These are phyloP conservation scores for Montipora foliosa DNA, from an alignment of 64 coral and sea anemone genomes.

Conservation along the genomic window DNA sequence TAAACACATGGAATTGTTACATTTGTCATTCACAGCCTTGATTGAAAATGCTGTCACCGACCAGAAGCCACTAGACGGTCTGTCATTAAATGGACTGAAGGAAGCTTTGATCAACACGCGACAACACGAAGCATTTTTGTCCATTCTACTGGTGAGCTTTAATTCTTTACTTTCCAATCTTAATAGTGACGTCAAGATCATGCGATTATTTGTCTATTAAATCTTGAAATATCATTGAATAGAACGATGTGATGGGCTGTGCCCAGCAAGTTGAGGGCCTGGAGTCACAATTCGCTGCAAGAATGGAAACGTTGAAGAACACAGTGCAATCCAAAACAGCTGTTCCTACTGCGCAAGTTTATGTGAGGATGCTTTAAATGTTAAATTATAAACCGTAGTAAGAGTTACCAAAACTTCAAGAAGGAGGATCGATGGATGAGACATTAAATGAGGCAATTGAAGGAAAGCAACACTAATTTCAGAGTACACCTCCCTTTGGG, in stretches of 20 bases:
- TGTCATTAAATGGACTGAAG: slow-evolving; percentile 60
- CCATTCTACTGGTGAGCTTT: slow-evolving; percentile 86
- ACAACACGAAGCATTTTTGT: slow-evolving; percentile 97
- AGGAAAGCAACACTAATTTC: background rate
- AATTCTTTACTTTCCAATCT: background rate
- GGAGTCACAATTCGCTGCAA: slow-evolving; percentile 89
- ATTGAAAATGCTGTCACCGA: slow-evolving; percentile 54
- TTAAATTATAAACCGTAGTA: background rate
- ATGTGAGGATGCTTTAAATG: slow-evolving; percentile 67
- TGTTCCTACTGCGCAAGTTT: slow-evolving; percentile 95
- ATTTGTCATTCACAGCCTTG: slow-evolving; percentile 69
- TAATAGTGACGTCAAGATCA: background rate
- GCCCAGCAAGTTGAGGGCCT: slow-evolving; percentile 89
- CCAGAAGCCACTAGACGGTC: slow-evolving; percentile 57
- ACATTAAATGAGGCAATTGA: background rate
- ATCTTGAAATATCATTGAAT: background rate
- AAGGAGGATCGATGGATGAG: background rate
- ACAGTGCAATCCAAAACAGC: slow-evolving; percentile 98
- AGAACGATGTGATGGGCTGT: slow-evolving; percentile 98
- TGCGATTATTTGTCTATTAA: background rate
- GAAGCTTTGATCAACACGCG: slow-evolving; percentile 95
- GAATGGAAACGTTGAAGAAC: slow-evolving; percentile 87
- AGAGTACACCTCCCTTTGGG: background rate
- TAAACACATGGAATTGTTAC: background rate
- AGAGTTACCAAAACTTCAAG: background rate